These are phyloP conservation scores for Drosophila jambulina DNA, from an alignment of 1,140 invertebrate species.

Conservation along the genomic window DNA sequence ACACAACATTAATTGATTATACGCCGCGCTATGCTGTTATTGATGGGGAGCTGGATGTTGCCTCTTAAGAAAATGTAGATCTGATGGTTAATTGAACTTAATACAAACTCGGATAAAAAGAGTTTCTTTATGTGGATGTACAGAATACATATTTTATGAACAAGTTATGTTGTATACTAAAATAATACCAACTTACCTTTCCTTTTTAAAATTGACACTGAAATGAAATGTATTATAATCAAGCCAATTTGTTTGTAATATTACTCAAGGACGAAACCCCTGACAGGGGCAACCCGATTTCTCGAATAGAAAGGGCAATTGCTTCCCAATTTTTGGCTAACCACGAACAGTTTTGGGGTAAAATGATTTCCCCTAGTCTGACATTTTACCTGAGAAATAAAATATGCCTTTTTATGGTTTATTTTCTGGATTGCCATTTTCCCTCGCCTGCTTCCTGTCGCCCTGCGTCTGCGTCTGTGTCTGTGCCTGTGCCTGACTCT, in stretches of 20 bases:
- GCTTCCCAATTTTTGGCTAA: conserved; percentile 26
- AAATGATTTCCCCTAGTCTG: conserved; percentile 39
- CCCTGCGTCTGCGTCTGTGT: conserved; percentile 5
- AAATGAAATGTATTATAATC: conserved; percentile 12
- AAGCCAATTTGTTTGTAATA: conserved; percentile 22
- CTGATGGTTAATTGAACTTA: conserved; percentile 8
- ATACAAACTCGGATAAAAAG: no score
- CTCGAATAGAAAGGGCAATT: conserved; percentile 15
- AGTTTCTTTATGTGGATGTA: neutral
- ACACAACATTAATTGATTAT: conserved; percentile 73
- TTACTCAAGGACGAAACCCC: neutral
- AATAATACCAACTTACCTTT: neutral
- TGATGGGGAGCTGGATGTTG: conserved; percentile 15
- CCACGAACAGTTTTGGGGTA: conserved; percentile 28
- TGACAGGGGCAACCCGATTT: conserved; percentile 11
- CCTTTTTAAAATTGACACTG: neutral
- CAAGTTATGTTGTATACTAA: neutral
- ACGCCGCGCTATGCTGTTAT: conserved; percentile 21
- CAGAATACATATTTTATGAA: neutral
- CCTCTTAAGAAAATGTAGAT: conserved; percentile 1
- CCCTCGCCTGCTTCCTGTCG: conserved; percentile 3
- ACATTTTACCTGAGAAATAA: conserved; percentile 45
- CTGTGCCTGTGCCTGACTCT: neutral
- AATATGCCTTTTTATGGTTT: conserved; percentile 53
- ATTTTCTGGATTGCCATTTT: conserved; percentile 6